Evolutionary conservation across 1,140 invertebrate species (phyloP).

Genomic region (Drosophila lowei): DNA sequence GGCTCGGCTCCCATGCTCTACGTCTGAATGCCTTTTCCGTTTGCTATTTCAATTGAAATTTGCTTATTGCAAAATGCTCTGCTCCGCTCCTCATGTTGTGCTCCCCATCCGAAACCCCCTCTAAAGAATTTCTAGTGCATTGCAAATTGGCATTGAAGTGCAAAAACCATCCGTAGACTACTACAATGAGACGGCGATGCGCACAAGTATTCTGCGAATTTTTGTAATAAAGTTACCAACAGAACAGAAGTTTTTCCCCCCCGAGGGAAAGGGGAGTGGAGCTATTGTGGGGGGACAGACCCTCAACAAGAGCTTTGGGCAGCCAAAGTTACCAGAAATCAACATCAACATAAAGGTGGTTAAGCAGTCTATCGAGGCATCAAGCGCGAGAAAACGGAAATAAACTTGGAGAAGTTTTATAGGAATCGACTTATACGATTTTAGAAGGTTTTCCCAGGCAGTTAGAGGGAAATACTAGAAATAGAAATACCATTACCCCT

Average conservation of each 20-base stretch:
- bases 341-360: too few relatives aligned
- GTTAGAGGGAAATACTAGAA: too few relatives aligned
- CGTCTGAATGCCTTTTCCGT: slow-evolving; percentile 51
- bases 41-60: slow-evolving; percentile 76
- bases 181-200: slow-evolving; percentile 30
- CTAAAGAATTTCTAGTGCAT: slow-evolving; percentile 58
- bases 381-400: background rate
- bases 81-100: slow-evolving; percentile 33
- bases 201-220: slow-evolving; percentile 63
- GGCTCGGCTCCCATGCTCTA: background rate
- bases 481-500: too few relatives aligned
- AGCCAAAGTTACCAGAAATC: slow-evolving; percentile 1
- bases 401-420: background rate
- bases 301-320: background rate
- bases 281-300: background rate
- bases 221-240: slow-evolving; percentile 69
- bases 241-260: slow-evolving; percentile 37
- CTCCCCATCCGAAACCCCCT: background rate
- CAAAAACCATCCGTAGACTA: slow-evolving; percentile 34
- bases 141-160: slow-evolving; percentile 31
- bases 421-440: too few relatives aligned
- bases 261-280: background rate
- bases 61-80: slow-evolving; percentile 68
- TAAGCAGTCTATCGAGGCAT: too few relatives aligned
- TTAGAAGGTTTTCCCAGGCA: too few relatives aligned